phyloP scores from a whole-genome alignment of 2,888 invertebrate species.

The Perithous albicinctus region DNA sequence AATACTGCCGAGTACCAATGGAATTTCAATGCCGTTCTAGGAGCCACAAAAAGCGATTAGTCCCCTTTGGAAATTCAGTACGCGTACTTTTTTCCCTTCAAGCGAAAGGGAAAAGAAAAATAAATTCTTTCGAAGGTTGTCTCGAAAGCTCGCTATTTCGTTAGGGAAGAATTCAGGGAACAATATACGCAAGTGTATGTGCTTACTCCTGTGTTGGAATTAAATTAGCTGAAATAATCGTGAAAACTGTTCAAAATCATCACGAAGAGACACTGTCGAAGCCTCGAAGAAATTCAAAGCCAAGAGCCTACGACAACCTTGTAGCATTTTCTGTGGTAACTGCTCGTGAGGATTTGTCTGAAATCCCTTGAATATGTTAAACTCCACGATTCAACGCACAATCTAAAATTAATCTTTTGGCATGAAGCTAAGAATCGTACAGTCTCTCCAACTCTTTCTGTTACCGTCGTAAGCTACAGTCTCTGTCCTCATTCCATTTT shows the following conservation, averaged over 20 bases:
- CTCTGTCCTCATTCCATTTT: slow-evolving; percentile 41
- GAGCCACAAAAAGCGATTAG: slow-evolving; percentile 61
- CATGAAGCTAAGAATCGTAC: slow-evolving; percentile 20
- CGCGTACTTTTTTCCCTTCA: slow-evolving; percentile 38
- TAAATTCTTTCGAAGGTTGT: slow-evolving; percentile 31
- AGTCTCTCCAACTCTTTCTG: background rate
- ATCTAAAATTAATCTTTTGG: slow-evolving; percentile 64
- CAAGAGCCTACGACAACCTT: background rate
- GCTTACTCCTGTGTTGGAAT: background rate
- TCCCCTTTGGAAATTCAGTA: slow-evolving; percentile 47
- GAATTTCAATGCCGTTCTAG: slow-evolving; percentile 59
- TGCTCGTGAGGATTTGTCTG: slow-evolving; percentile 21
- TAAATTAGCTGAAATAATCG: slow-evolving; percentile 26
- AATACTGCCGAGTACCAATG: slow-evolving; percentile 60
- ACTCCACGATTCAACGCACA: slow-evolving; percentile 57
- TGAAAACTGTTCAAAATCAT: slow-evolving; percentile 24
- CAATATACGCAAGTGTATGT: background rate
- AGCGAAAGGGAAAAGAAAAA: background rate
- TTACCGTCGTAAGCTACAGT: background rate
- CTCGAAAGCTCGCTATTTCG: background rate
- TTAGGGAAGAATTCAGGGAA: background rate
- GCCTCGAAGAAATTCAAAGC: slow-evolving; percentile 13
- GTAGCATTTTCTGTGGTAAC: slow-evolving; percentile 23
- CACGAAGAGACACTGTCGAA: background rate
- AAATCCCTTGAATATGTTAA: slow-evolving; percentile 57